phyloP scores from a whole-genome alignment of 2,113 vertebrate species.

The Rana temporaria region DNA sequence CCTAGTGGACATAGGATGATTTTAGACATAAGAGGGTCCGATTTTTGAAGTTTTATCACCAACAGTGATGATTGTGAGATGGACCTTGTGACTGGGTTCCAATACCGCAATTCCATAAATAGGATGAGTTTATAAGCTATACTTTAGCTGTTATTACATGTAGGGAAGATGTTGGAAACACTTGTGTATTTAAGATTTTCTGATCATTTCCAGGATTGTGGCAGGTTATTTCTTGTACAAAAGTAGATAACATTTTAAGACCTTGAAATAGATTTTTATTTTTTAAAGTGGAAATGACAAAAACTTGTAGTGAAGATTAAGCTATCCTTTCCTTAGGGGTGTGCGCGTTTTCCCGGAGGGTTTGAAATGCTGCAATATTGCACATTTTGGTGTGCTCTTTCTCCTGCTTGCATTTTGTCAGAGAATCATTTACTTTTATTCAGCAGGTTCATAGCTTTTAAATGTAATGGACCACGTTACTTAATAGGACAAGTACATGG shows the following conservation, averaged over 20 bases:
- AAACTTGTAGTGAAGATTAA: slow-evolving; percentile 35
- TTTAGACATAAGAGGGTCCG: too few relatives aligned
- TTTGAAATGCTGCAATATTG: slow-evolving; percentile 15
- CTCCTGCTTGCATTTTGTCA: not conserved
- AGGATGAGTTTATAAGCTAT: too few relatives aligned
- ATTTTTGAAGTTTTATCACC: too few relatives aligned
- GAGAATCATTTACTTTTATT: slow-evolving; percentile 36
- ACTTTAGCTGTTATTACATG: too few relatives aligned
- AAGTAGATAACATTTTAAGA: not conserved
- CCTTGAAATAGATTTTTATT: slow-evolving; percentile 29
- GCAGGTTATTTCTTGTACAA: too few relatives aligned
- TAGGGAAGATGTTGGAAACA: too few relatives aligned
- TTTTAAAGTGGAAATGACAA: slow-evolving; percentile 29
- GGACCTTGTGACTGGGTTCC: too few relatives aligned
- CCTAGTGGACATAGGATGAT: too few relatives aligned
- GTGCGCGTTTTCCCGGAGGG: slow-evolving; percentile 2
- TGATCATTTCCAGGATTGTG: too few relatives aligned
- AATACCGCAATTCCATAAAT: too few relatives aligned
- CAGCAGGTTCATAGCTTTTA: slow-evolving; percentile 38
- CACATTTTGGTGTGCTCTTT: slow-evolving; percentile 33
- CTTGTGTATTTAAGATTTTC: too few relatives aligned
- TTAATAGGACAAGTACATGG: slow-evolving; percentile 37
- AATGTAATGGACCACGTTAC: slow-evolving; percentile 49
- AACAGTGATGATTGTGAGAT: too few relatives aligned
- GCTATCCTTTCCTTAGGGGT: slow-evolving; percentile 25